Base-by-base conservation (phyloP, 2,113 vertebrate species). In the Tachysurus fulvidraco region DNA sequence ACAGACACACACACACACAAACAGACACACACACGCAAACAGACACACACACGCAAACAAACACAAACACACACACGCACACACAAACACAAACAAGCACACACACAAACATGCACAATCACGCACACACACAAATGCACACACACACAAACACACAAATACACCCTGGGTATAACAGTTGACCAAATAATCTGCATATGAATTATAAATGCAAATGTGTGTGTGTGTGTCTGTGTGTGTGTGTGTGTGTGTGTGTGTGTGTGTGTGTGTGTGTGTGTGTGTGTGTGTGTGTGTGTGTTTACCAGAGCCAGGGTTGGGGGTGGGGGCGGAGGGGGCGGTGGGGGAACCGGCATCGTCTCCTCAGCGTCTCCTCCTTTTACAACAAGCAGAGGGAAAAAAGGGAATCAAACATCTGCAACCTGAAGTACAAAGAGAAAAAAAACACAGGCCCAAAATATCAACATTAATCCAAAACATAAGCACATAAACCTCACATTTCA, bases 281-380 rank as follows among this genome's bases (percentile, higher is more conserved):
- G 23, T 5, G 41, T 44, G 64, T 28, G 57, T 64, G n/a, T 25
- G 95, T 96, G 52, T 7, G 16, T 11, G 77, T 79, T 52, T 93
- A 99, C 98, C 93, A 92, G 3, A 77, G 94, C 64, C 60, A 98
- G 89, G 0, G 96, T 98, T 55, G 93, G 97, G 1, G 97, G 97
- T 0, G 98, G 97, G 25, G 94, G 92, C 55, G 94, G 93, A 1
- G 95, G 93, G 19, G 95, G 97, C 14, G 93, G 96, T 1, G 98
- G 98, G 46, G 97, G 98, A 71, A 96, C 96, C 0, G 98, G 98
- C 98, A 98, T 99, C 92, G 93, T 96, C 92, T 64, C 82, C 89
- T 93, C 92, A 89, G 64, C 81, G 73, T 89, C 87, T 78, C 92
- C 86, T 86, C 91, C 92, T 84, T 88, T 90, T 91, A 89, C 54